phyloP scores from a whole-genome alignment of 1,140 invertebrate species.

The Zaprionus tsacasi region DNA sequence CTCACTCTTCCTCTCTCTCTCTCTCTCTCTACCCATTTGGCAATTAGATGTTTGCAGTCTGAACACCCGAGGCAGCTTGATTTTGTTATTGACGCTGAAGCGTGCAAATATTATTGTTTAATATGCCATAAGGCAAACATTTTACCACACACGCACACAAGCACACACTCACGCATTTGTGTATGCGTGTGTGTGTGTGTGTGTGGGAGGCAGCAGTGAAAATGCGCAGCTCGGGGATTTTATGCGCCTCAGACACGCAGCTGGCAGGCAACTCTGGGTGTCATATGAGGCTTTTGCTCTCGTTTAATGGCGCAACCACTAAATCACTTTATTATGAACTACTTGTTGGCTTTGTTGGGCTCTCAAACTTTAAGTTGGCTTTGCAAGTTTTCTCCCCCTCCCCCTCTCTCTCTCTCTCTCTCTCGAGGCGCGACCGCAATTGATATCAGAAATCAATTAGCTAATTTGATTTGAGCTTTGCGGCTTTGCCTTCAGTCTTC shows the following conservation, averaged over 20 bases:
- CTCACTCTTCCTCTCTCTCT: constrained; percentile 25
- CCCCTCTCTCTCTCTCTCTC: neutral
- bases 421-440: constrained; percentile 45
- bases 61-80: constrained; percentile 16
- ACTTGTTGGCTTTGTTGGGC: constrained; percentile 68
- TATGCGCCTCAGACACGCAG: constrained; percentile 38
- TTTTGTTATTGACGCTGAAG: constrained; percentile 53
- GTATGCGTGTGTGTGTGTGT: neutral
- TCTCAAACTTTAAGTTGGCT: constrained; percentile 65
- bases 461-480: constrained; percentile 56
- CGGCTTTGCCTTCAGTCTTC: constrained; percentile 17
- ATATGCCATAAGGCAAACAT: constrained; percentile 63
- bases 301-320: constrained; percentile 61
- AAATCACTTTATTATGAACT: constrained; percentile 77
- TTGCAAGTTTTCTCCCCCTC: constrained; percentile 14
- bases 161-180: neutral
- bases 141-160: constrained; percentile 21
- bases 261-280: constrained; percentile 10
- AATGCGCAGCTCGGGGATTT: constrained; percentile 32
- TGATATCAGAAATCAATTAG: constrained; percentile 60
- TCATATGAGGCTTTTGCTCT: neutral
- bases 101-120: constrained; percentile 80
- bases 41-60: constrained; percentile 56
- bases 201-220: constrained; percentile 7
- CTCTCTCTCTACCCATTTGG: constrained; percentile 31